Conservation (phyloP, 2,888 invertebrate genomes). For the Tridacna crocea region DNA sequence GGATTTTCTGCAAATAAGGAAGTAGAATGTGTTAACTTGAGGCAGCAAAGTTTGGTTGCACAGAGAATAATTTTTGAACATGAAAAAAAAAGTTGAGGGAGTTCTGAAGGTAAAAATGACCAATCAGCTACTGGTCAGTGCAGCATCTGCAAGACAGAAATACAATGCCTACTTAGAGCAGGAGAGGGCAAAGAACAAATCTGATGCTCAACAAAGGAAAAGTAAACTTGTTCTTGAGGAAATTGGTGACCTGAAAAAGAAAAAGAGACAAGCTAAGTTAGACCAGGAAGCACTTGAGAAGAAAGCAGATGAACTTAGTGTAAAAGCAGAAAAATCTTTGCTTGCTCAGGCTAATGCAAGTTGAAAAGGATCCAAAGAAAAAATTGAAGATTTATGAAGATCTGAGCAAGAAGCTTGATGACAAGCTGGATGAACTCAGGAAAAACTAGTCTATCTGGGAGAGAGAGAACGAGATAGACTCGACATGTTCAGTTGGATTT, state of each 20-base stretch:
- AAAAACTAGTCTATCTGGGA: no score
- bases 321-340: constrained; percentile 29
- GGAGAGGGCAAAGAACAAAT: constrained; percentile 11
- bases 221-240: constrained; percentile 28
- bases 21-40: constrained; percentile 43
- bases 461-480: no score
- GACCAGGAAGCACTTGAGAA: constrained; percentile 21
- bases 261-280: constrained; percentile 16
- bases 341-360: constrained; percentile 30
- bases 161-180: constrained; percentile 2
- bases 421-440: background rate
- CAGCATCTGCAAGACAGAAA: constrained; percentile 24
- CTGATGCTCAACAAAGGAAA: constrained; percentile 1
- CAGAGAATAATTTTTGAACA: constrained; percentile 37
- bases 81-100: constrained; percentile 13
- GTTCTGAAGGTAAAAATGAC: constrained; percentile 2
- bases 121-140: constrained; percentile 12
- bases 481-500: no score
- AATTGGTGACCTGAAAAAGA: constrained; percentile 29
- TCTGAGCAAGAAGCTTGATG: background rate
- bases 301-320: constrained; percentile 25
- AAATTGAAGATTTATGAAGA: background rate
- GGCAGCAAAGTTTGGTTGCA: constrained; percentile 33
- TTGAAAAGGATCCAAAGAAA: constrained; percentile 22
- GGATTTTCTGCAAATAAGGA: constrained; percentile 46